phyloP scores from a whole-genome alignment of 2,888 invertebrate genomes.

The Anarsia innoxiella region DNA sequence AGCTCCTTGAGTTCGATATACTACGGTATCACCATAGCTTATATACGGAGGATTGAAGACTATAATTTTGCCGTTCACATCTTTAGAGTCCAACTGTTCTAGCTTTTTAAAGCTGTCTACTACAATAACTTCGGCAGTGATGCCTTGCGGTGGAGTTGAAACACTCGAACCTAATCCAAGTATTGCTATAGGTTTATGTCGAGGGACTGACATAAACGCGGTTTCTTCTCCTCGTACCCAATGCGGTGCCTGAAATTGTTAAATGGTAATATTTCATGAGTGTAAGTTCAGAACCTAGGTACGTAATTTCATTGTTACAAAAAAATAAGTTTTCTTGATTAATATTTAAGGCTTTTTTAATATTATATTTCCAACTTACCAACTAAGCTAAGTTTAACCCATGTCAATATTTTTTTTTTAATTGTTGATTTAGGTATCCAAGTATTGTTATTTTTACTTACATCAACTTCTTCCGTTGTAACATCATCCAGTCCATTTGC shows the following conservation, averaged over 20 bases:
- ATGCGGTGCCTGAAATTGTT: conserved; percentile 54
- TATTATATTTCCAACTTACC: too few species aligned
- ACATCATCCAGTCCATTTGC: conserved; percentile 72
- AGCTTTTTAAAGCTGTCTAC: conserved; percentile 81
- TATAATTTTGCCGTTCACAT: conserved; percentile 83
- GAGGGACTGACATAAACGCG: conserved; percentile 78
- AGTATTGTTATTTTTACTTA: too few species aligned
- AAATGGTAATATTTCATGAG: neutral
- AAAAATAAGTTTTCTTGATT: too few species aligned
- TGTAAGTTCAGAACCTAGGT: conserved; percentile 33
- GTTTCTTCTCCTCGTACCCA: conserved; percentile 80
- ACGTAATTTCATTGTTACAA: too few species aligned
- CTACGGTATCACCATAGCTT: conserved; percentile 79
- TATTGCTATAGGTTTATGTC: conserved; percentile 76
- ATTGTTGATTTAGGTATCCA: too few species aligned
- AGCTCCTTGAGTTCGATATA: conserved; percentile 80
- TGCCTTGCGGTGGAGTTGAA: conserved; percentile 82
- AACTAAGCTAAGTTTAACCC: too few species aligned
- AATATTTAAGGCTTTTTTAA: too few species aligned
- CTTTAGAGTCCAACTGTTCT: conserved; percentile 49
- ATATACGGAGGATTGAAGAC: conserved; percentile 81
- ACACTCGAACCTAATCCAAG: conserved; percentile 83
- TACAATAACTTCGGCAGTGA: conserved; percentile 82
- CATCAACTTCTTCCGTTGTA: conserved; percentile 82
- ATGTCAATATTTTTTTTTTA: too few species aligned